A percentile compares a stretch with the other conserved stretches of the same genome.
Conservation (phyloP, 2,888 invertebrate species). For the Sclerodermus sp. region DNA sequence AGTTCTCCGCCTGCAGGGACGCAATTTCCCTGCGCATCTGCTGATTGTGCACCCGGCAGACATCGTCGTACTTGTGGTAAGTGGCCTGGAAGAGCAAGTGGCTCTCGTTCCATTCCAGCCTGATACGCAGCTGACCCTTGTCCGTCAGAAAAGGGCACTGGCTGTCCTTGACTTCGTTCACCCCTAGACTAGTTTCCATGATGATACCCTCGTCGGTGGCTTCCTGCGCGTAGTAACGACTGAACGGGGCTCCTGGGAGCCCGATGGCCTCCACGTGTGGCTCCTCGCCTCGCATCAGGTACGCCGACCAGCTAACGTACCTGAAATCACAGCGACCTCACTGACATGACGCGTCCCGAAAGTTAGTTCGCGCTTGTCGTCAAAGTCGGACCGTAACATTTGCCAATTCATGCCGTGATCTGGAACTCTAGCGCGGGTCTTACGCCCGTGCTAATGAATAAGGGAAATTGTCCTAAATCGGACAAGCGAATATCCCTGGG, state of each 20-base stretch:
- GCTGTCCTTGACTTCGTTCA: conserved; percentile 72
- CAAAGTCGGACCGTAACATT: no score
- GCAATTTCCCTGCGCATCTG: conserved; percentile 83
- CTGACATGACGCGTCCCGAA: no score
- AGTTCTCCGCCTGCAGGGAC: conserved; percentile 81
- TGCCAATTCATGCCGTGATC: no score
- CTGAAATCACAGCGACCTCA: no score
- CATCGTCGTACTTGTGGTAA: conserved; percentile 82
- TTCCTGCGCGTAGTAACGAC: conserved; percentile 80
- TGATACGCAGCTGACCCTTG: conserved; percentile 73
- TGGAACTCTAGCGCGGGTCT: no score
- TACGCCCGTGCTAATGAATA: no score
- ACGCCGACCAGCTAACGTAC: conserved; percentile 72
- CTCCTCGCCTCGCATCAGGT: conserved; percentile 66
- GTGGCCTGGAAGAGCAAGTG: conserved; percentile 79
- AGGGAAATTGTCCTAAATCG: no score
- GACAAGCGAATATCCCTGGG: no score
- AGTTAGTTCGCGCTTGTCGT: no score
- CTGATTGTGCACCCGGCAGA: conserved; percentile 76
- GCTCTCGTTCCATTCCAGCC: conserved; percentile 82
- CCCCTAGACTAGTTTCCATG: conserved; percentile 77
- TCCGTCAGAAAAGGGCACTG: conserved; percentile 72
- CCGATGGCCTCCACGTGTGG: conserved; percentile 66
- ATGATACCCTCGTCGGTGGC: conserved; percentile 77
- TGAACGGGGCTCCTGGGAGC: conserved; percentile 74